Percentiles rank a stretch among this genome's conserved stretches.
These are phyloP conservation scores for Peromyscus attwateri DNA, from an alignment of 2,797 vertebrate species.

Conservation along the genomic window DNA sequence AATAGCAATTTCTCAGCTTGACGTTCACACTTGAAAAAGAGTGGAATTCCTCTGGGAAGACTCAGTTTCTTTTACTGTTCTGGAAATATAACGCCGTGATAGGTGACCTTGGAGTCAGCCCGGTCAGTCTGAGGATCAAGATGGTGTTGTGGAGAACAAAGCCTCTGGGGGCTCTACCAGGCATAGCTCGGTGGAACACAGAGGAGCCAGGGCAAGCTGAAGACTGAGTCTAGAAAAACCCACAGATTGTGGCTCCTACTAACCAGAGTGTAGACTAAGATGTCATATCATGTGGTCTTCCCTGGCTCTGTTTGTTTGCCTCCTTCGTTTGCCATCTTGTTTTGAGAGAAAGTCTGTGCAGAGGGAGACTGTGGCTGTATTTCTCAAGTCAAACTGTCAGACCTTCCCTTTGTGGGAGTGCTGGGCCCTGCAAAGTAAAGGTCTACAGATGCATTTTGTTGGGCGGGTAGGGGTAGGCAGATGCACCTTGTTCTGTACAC, in stretches of 20 bases:
- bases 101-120: background rate
- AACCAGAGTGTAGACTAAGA: background rate
- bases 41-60: background rate
- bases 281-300: background rate
- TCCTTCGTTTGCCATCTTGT: background rate
- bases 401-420: background rate
- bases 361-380: background rate
- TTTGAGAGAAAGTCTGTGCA: conserved; percentile 19
- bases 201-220: background rate
- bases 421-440: background rate
- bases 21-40: background rate
- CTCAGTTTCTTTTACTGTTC: background rate
- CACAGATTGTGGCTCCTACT: background rate
- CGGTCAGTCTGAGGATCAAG: background rate
- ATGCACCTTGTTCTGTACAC: background rate
- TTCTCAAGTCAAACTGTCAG: background rate
- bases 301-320: background rate
- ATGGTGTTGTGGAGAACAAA: background rate
- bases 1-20: background rate
- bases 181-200: background rate
- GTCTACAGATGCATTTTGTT: background rate
- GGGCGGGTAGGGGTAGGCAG: background rate
- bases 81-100: background rate
- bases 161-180: background rate
- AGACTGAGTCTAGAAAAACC: background rate